A percentile compares a stretch with the other conserved stretches of the same genome.
Evolutionary conservation across 64 coral and sea anemone genomes (phyloP).

Genomic region (Stylophora pistillata): DNA sequence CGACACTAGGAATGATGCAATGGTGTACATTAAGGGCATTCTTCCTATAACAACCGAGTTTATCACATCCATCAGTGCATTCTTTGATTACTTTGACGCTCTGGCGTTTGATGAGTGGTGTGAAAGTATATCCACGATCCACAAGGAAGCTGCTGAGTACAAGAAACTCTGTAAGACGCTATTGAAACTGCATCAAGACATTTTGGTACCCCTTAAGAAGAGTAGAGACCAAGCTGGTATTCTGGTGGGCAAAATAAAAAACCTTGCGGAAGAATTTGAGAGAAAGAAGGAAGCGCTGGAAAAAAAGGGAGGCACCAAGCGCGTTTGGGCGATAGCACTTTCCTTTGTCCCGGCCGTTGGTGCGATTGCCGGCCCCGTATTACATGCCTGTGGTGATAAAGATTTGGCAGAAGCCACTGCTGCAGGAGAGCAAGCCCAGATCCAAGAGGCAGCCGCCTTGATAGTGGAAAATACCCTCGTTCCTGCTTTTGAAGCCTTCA

Average conservation of each 20-base stretch:
- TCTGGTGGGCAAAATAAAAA: not conserved
- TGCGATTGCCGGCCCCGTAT: not conserved
- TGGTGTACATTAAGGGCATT: conserved; percentile 3
- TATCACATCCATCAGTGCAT: not conserved
- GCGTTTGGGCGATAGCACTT: conserved; percentile 37
- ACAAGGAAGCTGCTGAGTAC: conserved; percentile 5
- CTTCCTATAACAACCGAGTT: not conserved
- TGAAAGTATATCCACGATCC: not conserved
- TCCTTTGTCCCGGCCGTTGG: conserved; percentile 16
- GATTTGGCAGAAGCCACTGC: conserved; percentile 10
- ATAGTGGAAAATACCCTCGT: not conserved
- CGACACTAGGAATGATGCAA: conserved; percentile 22
- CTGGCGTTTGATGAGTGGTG: conserved; percentile 28
- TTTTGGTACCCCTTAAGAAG: conserved; percentile 30
- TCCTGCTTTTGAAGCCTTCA: conserved; percentile 33
- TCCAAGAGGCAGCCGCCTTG: not conserved
- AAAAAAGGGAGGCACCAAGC: not conserved
- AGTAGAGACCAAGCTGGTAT: conserved; percentile 22
- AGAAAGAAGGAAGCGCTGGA: conserved; percentile 15
- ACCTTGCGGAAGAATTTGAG: conserved; percentile 12
- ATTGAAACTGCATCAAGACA: conserved; percentile 40
- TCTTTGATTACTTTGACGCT: conserved; percentile 17
- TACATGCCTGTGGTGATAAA: not conserved
- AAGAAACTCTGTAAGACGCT: not conserved
- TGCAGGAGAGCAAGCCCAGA: not conserved